These are phyloP conservation scores for Entomobrya multifasciata DNA, from an alignment of 2,888 invertebrate genomes.

Conservation along the genomic window DNA sequence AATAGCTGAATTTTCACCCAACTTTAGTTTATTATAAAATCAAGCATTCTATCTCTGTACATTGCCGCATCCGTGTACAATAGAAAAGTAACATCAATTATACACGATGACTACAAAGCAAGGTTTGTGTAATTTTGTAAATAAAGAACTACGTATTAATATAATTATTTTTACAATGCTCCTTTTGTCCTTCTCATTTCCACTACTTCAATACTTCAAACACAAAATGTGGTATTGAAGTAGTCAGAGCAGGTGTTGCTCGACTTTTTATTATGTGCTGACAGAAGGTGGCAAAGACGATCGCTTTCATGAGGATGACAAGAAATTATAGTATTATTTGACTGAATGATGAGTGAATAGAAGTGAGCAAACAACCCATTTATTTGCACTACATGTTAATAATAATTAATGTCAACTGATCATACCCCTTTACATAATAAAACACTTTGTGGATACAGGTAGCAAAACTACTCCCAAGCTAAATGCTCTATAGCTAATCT, in stretches of 20 bases:
- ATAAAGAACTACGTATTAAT: no score
- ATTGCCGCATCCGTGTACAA: no score
- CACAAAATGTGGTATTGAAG: not conserved
- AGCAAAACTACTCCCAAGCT: no score
- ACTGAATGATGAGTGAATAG: slow-evolving; percentile 7
- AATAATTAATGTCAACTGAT: slow-evolving; percentile 36
- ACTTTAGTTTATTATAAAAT: no score
- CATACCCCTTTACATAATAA: not conserved
- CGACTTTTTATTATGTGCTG: slow-evolving; percentile 46
- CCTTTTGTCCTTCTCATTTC: not conserved
- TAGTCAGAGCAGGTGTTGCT: not conserved
- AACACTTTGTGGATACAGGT: not conserved
- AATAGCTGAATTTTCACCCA: no score
- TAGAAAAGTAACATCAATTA: no score
- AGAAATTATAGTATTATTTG: slow-evolving; percentile 19
- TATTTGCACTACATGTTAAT: not conserved
- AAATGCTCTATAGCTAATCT: not conserved
- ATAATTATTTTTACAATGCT: not conserved
- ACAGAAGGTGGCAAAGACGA: slow-evolving; percentile 34
- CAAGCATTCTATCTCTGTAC: no score
- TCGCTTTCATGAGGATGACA: not conserved
- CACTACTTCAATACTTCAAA: not conserved
- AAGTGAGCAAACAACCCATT: not conserved
- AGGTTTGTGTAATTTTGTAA: no score
- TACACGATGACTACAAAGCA: no score